A percentile compares a stretch with the other conserved stretches of the same genome.
Conservation (phyloP, 2,888 invertebrate genomes). For the Gastracanthus pulcherrimus region DNA sequence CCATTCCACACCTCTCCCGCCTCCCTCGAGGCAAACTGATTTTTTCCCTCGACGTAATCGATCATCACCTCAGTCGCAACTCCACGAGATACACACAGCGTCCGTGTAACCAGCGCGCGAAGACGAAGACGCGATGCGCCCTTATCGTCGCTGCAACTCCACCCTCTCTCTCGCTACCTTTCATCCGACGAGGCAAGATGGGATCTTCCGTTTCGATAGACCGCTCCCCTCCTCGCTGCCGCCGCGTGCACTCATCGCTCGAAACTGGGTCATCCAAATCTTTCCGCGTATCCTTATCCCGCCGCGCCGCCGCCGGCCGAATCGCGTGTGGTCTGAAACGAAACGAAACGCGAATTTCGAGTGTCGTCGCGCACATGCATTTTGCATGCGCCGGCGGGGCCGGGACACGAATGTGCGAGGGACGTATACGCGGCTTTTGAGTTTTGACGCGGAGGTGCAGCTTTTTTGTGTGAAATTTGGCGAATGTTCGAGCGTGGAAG, state of each 20-base stretch:
- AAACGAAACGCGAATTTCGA: not conserved
- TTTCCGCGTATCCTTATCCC: not conserved
- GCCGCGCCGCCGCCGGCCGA: not conserved
- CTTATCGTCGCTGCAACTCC: constrained; percentile 6
- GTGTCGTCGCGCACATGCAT: not conserved
- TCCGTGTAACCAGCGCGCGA: too few relatives aligned
- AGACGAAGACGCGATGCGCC: too few relatives aligned
- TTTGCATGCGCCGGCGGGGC: not conserved
- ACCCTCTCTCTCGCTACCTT: not conserved
- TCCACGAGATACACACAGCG: too few relatives aligned
- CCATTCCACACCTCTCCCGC: too few relatives aligned
- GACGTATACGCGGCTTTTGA: too few relatives aligned
- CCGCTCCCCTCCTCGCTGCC: not conserved
- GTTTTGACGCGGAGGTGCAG: too few relatives aligned
- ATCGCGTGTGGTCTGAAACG: not conserved
- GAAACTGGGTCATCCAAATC: constrained; percentile 49
- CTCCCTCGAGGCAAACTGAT: too few relatives aligned
- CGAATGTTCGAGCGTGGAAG: too few relatives aligned
- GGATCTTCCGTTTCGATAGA: constrained; percentile 52
- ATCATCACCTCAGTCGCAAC: too few relatives aligned
- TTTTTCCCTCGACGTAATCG: too few relatives aligned
- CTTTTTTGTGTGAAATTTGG: too few relatives aligned
- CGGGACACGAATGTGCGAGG: not conserved
- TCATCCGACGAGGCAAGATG: constrained; percentile 20
- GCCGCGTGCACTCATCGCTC: too few relatives aligned